These are phyloP conservation scores for Mus pahari DNA, from an alignment of 2,113 vertebrate species.

Conservation along the genomic window DNA sequence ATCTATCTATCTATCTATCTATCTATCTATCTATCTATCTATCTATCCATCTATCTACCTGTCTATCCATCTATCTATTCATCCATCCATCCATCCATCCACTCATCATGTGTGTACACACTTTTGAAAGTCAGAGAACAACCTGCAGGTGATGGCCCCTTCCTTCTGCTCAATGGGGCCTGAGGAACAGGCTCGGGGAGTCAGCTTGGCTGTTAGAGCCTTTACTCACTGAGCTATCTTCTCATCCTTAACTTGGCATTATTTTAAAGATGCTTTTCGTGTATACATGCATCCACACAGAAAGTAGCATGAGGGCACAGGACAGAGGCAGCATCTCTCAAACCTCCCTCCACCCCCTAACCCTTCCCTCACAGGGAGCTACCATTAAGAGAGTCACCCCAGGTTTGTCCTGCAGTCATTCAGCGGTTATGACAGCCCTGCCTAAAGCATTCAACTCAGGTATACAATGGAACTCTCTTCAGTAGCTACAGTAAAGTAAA, in stretches of 20 bases:
- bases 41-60: neutral
- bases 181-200: no score
- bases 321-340: neutral
- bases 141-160: neutral
- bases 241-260: neutral
- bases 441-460: accelerated
- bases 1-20: neutral
- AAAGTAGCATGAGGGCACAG: neutral
- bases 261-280: neutral
- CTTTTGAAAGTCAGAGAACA: neutral
- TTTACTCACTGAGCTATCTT: neutral
- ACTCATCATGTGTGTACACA: neutral
- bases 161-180: neutral
- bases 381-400: neutral
- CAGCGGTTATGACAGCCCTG: accelerated
- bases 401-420: accelerated
- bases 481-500: neutral
- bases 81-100: neutral
- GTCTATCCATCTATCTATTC: no score
- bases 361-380: neutral
- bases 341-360: neutral
- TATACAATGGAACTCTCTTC: neutral
- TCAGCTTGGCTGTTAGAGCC: neutral
- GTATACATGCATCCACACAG: no score
- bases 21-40: no score